Evolutionary conservation across 2,888 invertebrate genomes (phyloP), one percentile per base, ranked within the genome.

Genomic region (Aphrophora alni): DNA sequence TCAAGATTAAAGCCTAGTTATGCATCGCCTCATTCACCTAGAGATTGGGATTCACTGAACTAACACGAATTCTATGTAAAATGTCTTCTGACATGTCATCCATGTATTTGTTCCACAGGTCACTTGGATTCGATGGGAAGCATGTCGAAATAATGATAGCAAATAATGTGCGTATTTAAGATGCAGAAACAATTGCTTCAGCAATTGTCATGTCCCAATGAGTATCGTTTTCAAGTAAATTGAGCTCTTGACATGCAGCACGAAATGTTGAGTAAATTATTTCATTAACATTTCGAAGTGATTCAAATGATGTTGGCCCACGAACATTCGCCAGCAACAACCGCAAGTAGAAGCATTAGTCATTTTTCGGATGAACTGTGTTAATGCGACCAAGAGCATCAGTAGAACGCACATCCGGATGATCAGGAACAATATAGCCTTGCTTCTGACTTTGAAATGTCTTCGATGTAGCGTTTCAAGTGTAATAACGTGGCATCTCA

Each of bases 241-340:
- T 33, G 33, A 33, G 33, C 10, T 33, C 33, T 33, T 33, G 10
- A 33, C 33, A 33, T 33, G 33, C 33, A 33, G 10, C 33, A 33
- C 33, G 33, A 33, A 33, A 33, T 33, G 33, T 33, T 33, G n/a
- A n/a, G n/a, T n/a, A n/a, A n/a, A n/a, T n/a, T n/a, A n/a, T n/a
- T n/a, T n/a, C 33, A 33, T 33, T 33, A 33, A 33, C 33, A 7
- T 87, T 88, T 86, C 87, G 81, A n/a, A 88, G n/a, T n/a, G n/a
- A n/a, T n/a, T n/a, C n/a, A n/a, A n/a, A n/a, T n/a, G n/a, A n/a
- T n/a, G n/a, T n/a, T n/a, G n/a, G n/a, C n/a, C n/a, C n/a, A n/a
- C n/a, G n/a, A n/a, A n/a, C n/a, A n/a, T n/a, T n/a, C n/a, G n/a
- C n/a, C n/a, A n/a, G n/a, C n/a, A n/a, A n/a, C n/a, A n/a, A n/a